Evolutionary conservation across 2,797 vertebrate genomes (phyloP), one percentile per base, ranked within the genome.

Genomic region (Rhynchonycteris naso): DNA sequence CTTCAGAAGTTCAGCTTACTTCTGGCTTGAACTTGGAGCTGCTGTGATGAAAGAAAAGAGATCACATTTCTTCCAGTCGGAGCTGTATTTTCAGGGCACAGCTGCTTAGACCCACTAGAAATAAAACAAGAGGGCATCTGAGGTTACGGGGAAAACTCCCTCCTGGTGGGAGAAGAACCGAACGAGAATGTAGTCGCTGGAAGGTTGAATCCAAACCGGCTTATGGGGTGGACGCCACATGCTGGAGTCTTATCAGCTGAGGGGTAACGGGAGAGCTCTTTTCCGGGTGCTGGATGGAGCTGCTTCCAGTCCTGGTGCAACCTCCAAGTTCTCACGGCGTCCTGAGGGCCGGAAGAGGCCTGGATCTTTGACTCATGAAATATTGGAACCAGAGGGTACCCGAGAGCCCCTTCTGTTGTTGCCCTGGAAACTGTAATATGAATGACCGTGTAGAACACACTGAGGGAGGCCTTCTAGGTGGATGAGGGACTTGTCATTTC

Each of bases 41-140:
- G 88, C 65, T 65, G 63, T 82, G 69, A 78, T 68, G 78, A 94
- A 92, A 92, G 50, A 78, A 47, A 87, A 7, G 22, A 63, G 88
- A 91, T 74, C 58, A 11, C n/a, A 91, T 94, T 95, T 91, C 74
- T 74, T 96, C 54, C 21, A 68, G 43, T 79, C 69, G 89, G 92
- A 86, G 58, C 47, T 91, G 1, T 96, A 52, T 74, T 95, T 92
- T 95, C 83, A 93, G 79, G 78, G 22, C 50, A 68, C 74, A 95
- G 79, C 52, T 94, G 92, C 43, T 12, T 85, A 79, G 58, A 91
- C 50, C 56, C n/a, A 74, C 26, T 38, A 82, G 69, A 85, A 95
- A 94, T 76, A 94, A 88, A 79, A 81, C 33, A 71, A 63, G 63
- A 85, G n/a, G 76, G 91, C 43, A 68, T 18, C 13, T 7, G 56